phyloP scores from a whole-genome alignment of 2,888 invertebrate genomes.

The Smittia aterrima region DNA sequence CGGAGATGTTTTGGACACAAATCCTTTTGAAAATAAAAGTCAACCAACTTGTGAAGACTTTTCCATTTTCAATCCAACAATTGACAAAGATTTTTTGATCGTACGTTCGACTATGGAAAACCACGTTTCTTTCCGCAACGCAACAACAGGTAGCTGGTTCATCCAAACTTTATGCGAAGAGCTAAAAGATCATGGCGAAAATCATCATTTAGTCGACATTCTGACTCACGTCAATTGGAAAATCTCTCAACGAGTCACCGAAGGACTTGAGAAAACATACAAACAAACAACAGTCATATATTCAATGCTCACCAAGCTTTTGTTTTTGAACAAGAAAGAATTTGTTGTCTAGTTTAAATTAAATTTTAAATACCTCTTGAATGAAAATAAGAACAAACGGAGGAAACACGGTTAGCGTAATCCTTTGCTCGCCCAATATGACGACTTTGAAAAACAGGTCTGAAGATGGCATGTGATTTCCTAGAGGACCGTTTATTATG shows the following conservation, averaged over 20 bases:
- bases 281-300: background rate
- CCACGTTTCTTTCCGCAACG: constrained; percentile 68
- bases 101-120: constrained; percentile 57
- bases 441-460: no score
- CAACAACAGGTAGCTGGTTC: constrained; percentile 93
- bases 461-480: no score
- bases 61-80: constrained; percentile 44
- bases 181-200: constrained; percentile 66
- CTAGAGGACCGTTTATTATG: no score
- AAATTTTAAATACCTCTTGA: no score
- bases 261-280: background rate
- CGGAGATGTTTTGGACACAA: background rate
- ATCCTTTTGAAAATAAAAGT: background rate
- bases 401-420: no score
- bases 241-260: background rate
- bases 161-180: constrained; percentile 88
- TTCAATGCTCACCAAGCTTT: background rate
- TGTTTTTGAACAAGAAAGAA: no score
- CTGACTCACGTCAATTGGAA: background rate
- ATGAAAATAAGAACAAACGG: no score
- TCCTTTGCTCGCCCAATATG: no score
- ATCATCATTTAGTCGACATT: background rate
- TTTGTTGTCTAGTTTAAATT: no score
- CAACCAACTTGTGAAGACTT: background rate
- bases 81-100: constrained; percentile 58